Percentiles rank a stretch among this genome's conserved stretches.
Conservation (phyloP, 2,797 vertebrate species). For the Spinus olivaceus region DNA sequence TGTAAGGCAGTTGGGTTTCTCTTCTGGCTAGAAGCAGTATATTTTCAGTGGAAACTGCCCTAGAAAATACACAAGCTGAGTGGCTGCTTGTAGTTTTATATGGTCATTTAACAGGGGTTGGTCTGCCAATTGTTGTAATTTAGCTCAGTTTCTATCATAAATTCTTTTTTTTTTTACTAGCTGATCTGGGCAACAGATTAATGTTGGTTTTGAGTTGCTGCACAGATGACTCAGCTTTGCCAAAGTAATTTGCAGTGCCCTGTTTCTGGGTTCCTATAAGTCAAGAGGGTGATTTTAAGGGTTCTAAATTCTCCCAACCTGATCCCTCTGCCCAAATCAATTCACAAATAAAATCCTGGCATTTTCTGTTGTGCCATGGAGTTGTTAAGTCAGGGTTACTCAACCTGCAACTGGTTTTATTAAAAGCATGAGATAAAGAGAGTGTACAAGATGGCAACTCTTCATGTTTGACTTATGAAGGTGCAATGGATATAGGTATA, state of each 20-base stretch:
- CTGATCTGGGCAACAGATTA: neutral
- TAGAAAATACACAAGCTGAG: neutral
- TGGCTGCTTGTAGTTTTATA: neutral
- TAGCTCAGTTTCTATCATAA: neutral
- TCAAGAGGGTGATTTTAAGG: neutral
- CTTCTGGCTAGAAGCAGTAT: neutral
- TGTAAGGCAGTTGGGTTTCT: neutral
- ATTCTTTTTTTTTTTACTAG: neutral
- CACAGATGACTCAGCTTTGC: neutral
- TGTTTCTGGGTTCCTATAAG: neutral
- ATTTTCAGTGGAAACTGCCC: neutral
- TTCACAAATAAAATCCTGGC: neutral
- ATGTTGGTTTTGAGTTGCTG: neutral
- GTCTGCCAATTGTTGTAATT: neutral
- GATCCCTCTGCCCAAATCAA: neutral
- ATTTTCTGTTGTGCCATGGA: neutral
- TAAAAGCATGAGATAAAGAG: neutral
- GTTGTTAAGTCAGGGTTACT: neutral
- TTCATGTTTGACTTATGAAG: neutral
- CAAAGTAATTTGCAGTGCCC: neutral
- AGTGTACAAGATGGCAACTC: rapidly evolving
- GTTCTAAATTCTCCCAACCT: neutral
- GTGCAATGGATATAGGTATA: neutral
- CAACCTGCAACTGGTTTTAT: neutral
- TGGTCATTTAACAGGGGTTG: neutral